These are phyloP conservation scores for Cryptotis parvus DNA, from an alignment of 2,113 vertebrate species.

Conservation along the genomic window DNA sequence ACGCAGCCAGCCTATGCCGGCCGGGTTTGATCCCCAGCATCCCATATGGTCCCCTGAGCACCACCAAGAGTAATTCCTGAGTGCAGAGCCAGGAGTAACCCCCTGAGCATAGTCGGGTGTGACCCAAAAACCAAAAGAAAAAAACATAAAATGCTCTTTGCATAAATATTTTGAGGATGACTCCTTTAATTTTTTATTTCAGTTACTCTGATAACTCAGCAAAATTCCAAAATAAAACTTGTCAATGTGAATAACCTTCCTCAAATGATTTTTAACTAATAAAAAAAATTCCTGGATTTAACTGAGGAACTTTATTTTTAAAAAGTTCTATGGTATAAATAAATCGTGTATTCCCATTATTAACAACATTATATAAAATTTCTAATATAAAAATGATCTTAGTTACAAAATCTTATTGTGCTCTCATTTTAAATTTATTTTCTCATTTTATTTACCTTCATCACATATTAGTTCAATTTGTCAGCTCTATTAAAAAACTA, in stretches of 20 bases:
- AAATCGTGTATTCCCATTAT: constrained; percentile 13
- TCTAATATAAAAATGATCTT: not conserved
- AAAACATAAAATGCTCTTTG: not conserved
- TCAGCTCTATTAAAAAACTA: not conserved
- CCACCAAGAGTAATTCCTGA: too few species aligned
- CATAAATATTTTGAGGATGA: constrained; percentile 15
- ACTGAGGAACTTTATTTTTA: too few species aligned
- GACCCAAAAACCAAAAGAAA: too few species aligned
- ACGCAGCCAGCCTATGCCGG: too few species aligned
- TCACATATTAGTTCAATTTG: not conserved
- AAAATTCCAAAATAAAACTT: constrained; percentile 40
- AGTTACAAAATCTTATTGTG: not conserved
- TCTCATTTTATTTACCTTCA: not conserved
- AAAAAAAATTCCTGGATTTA: constrained; percentile 9
- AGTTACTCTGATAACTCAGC: constrained; percentile 40
- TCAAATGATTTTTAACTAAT: constrained; percentile 25
- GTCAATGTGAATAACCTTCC: not conserved
- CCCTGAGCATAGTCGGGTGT: too few species aligned
- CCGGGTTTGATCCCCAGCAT: too few species aligned
- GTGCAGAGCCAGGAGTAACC: too few species aligned
- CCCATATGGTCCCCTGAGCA: too few species aligned
- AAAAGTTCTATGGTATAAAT: not conserved
- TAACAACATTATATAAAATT: constrained; percentile 48
- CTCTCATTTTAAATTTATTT: not conserved
- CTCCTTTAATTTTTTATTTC: constrained; percentile 9